phyloP scores from a whole-genome alignment of 2,888 invertebrate species.

The Allolobophora icterica region DNA sequence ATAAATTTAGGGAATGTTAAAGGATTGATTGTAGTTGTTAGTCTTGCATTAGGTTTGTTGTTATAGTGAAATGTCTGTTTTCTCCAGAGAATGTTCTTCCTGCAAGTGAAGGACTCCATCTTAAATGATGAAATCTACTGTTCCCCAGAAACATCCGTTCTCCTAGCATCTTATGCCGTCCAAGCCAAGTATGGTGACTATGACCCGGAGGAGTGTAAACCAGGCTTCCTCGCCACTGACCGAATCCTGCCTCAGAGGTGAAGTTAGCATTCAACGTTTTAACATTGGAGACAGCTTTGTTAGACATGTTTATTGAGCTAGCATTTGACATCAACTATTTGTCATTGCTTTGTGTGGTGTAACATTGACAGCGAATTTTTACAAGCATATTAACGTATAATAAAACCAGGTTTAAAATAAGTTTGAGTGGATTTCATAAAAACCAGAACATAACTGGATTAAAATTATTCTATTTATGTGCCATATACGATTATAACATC shows the following conservation, averaged over 20 bases:
- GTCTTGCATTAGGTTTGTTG: neutral
- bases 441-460: too few relatives aligned
- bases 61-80: neutral
- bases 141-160: slow-evolving; percentile 96
- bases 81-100: slow-evolving; percentile 67
- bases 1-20: neutral
- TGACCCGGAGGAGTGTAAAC: slow-evolving; percentile 18
- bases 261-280: neutral
- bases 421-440: too few relatives aligned
- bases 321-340: neutral
- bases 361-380: neutral
- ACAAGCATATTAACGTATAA: too few relatives aligned
- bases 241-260: slow-evolving; percentile 35
- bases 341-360: neutral
- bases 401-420: too few relatives aligned
- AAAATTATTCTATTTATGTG: too few relatives aligned
- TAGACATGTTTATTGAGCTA: neutral
- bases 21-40: neutral
- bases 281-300: neutral
- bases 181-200: slow-evolving; percentile 41
- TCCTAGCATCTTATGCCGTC: slow-evolving; percentile 84
- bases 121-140: slow-evolving; percentile 98
- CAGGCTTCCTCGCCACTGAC: slow-evolving; percentile 30
- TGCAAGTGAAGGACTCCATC: slow-evolving; percentile 94
- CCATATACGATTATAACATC: too few relatives aligned